Evolutionary conservation across 2,888 invertebrate genomes (phyloP).

Genomic region (Drosophila incognita): DNA sequence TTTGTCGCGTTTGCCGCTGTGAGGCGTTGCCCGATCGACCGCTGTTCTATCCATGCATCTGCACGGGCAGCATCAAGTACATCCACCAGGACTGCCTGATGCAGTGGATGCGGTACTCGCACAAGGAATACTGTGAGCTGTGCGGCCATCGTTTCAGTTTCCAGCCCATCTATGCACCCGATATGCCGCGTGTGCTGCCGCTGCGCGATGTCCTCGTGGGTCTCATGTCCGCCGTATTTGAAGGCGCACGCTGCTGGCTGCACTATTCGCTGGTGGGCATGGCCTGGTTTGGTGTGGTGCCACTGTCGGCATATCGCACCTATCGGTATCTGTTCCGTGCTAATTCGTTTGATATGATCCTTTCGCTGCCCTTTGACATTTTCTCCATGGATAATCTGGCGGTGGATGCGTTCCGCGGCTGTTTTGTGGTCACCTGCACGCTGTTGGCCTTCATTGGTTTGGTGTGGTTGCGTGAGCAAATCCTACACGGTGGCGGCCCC

Average conservation of each 20-base stretch:
- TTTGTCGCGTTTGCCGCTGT: conserved; percentile 98
- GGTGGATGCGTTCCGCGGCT: conserved; percentile 97
- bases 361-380: conserved; percentile 95
- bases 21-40: conserved; percentile 96
- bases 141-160: conserved; percentile 99
- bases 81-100: conserved; percentile 99
- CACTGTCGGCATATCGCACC: conserved; percentile 97
- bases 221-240: conserved; percentile 93
- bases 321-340: conserved; percentile 97
- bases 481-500: conserved; percentile 98
- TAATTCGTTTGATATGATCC: conserved; percentile 91
- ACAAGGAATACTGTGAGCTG: conserved; percentile 99
- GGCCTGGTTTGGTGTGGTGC: conserved; percentile 99
- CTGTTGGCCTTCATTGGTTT: conserved; percentile 97
- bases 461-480: conserved; percentile 99
- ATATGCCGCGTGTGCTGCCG: conserved; percentile 99
- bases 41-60: conserved; percentile 98
- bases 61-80: conserved; percentile 99
- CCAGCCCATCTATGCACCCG: conserved; percentile 99
- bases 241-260: conserved; percentile 97
- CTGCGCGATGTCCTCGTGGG: conserved; percentile 96
- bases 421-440: conserved; percentile 98
- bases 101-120: conserved; percentile 99
- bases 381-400: conserved; percentile 96
- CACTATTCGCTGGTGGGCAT: conserved; percentile 98